Percentiles rank a stretch among this genome's conserved stretches.
Conservation (phyloP, 2,888 invertebrate species). For the Melinaea marsaeus region DNA sequence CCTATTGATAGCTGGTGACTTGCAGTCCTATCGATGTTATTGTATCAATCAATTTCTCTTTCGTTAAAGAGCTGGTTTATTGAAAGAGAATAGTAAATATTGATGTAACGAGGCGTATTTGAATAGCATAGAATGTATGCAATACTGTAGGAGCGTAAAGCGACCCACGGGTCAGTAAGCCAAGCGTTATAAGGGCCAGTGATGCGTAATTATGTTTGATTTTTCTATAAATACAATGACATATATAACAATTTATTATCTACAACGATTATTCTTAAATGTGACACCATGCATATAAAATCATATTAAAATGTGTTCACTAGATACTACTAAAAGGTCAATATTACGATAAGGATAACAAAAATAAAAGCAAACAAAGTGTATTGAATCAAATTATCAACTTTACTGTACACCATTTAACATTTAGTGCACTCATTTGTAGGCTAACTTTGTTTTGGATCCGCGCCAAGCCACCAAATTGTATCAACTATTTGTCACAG, state of each 20-base stretch:
- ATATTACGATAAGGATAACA: neutral
- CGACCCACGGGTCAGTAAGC: constrained; percentile 61
- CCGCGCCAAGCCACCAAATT: constrained; percentile 15
- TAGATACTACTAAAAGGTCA: neutral
- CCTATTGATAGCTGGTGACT: constrained; percentile 49
- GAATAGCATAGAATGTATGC: constrained; percentile 50
- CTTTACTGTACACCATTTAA: neutral
- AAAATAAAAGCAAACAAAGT: neutral
- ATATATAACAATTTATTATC: constrained; percentile 9
- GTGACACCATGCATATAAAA: neutral
- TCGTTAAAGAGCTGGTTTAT: constrained; percentile 38
- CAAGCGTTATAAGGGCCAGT: constrained; percentile 41
- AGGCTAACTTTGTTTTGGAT: constrained; percentile 2
- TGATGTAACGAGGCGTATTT: constrained; percentile 52
- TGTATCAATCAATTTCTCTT: constrained; percentile 24
- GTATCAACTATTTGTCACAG: constrained; percentile 26
- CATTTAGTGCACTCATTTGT: constrained; percentile 6
- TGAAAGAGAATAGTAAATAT: constrained; percentile 59
- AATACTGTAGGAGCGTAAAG: constrained; percentile 33
- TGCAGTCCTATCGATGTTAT: constrained; percentile 27
- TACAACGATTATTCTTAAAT: constrained; percentile 1
- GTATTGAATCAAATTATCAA: neutral
- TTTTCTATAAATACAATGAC: constrained; percentile 31
- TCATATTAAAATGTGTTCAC: neutral
- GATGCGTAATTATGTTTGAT: constrained; percentile 36